phyloP scores from a whole-genome alignment of 2,888 invertebrate species.

The Drosophila paranaensis region DNA sequence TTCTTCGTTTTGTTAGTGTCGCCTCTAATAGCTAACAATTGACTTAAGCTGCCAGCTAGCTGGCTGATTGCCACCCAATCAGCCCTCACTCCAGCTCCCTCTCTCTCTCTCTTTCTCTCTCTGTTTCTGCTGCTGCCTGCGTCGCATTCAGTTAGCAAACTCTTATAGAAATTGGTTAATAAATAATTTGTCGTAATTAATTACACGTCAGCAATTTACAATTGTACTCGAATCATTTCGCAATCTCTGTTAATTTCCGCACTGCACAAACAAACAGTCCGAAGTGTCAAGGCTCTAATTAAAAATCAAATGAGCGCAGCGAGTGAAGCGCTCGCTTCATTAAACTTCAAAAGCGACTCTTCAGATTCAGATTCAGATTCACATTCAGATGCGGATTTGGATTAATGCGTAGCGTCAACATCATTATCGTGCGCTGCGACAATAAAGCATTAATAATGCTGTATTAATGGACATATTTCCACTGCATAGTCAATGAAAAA shows the following conservation, averaged over 20 bases:
- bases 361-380: constrained; percentile 23
- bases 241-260: constrained; percentile 49
- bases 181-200: constrained; percentile 72
- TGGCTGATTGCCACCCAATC: constrained; percentile 8
- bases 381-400: constrained; percentile 26
- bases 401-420: constrained; percentile 37
- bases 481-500: background rate
- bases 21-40: constrained; percentile 68
- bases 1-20: constrained; percentile 48
- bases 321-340: constrained; percentile 43
- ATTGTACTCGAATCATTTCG: constrained; percentile 54
- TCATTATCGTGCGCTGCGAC: constrained; percentile 30
- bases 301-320: constrained; percentile 51
- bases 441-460: constrained; percentile 20
- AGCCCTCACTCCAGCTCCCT: background rate
- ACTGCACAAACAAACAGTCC: constrained; percentile 49
- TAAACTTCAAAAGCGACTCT: constrained; percentile 45
- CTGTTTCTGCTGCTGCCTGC: background rate
- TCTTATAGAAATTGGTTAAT: constrained; percentile 66
- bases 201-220: constrained; percentile 61
- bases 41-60: constrained; percentile 62
- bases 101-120: no score
- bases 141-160: constrained; percentile 28
- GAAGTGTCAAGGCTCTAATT: constrained; percentile 43
- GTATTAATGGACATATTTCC: constrained; percentile 17